phyloP scores from a whole-genome alignment of 2,888 invertebrate species.

The Strigamia maritima region DNA sequence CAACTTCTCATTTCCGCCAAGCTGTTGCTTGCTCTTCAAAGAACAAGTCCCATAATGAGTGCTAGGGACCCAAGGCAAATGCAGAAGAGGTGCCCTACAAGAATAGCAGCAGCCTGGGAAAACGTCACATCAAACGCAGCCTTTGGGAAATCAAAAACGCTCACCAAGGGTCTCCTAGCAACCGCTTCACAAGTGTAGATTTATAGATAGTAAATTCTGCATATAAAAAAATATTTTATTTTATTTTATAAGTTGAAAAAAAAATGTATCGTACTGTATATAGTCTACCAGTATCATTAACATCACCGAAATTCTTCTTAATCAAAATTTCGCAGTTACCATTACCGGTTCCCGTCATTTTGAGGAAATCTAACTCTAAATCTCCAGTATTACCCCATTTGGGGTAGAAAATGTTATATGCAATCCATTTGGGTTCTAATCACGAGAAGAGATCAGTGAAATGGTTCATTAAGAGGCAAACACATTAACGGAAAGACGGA shows the following conservation, averaged over 20 bases:
- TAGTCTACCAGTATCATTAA: neutral
- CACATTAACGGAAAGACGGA: conserved; percentile 31
- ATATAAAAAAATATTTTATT: neutral
- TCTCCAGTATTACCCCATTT: neutral
- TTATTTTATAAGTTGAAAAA: too few relatives aligned
- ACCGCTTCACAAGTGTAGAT: neutral
- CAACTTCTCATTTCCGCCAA: conserved; percentile 20
- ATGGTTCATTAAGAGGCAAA: conserved; percentile 19
- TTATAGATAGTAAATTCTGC: neutral
- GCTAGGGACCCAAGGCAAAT: conserved; percentile 6
- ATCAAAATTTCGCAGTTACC: neutral
- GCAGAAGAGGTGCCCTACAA: neutral
- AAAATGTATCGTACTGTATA: too few relatives aligned
- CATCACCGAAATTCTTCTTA: neutral
- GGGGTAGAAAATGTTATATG: conserved; percentile 9
- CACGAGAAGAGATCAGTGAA: conserved; percentile 16
- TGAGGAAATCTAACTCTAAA: neutral
- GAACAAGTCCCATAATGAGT: conserved; percentile 30
- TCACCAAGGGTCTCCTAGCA: neutral
- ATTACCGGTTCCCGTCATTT: neutral
- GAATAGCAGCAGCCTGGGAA: conserved; percentile 8
- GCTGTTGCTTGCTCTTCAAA: conserved; percentile 27
- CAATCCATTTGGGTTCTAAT: conserved; percentile 28
- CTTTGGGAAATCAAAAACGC: conserved; percentile 3
- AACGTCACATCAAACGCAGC: conserved; percentile 30